Evolutionary conservation across 2,888 invertebrate species (phyloP), one percentile per base, ranked within the genome.

Genomic region (Amiota communis): DNA sequence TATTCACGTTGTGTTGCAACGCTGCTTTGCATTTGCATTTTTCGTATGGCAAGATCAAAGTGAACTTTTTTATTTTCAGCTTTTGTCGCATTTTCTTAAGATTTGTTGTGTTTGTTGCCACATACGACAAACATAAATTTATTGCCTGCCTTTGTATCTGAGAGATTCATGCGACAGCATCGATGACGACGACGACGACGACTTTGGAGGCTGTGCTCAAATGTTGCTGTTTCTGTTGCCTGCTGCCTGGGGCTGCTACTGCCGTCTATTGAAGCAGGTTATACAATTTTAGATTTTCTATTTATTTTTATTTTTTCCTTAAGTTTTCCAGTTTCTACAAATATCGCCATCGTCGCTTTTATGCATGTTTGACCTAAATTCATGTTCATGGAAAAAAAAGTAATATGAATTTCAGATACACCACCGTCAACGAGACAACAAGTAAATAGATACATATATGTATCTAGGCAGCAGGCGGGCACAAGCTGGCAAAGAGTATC

Each of bases 321-420:
- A 36, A 36, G 13, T 9, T 53, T 68, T 51, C 12, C 23, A 68
- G 67, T 68, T 68, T 78, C 70, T 61, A 68, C 75, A 59, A 59
- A 59, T 59, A 59, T 36, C 36, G 36, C 68, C 68, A 46, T 51
- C 46, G 63, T 63, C 46, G 63, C 59, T 51, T 59, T 59, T 82
- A 81, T 80, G 85, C 86, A 85, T 81, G 80, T 83, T 86, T 83
- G 83, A 83, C 83, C 83, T 80, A 83, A 86, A 83, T 86, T 79
- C 85, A 59, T 53, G 63, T 8, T 17, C 36, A 36, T 73, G 70
- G 51, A 71, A 64, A 36, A 36, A 36, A 36, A 36, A 36, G 6
- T 36, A 36, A 77, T 79, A 80, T 80, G 72, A 77, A 80, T 78
- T 75, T 79, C 48, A 73, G 48, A 72, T 80, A 65, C 57, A 17